A percentile compares a stretch with the other conserved stretches of the same genome.
Conservation (phyloP, 2,113 vertebrate genomes). For the Glaucidium brasilianum region DNA sequence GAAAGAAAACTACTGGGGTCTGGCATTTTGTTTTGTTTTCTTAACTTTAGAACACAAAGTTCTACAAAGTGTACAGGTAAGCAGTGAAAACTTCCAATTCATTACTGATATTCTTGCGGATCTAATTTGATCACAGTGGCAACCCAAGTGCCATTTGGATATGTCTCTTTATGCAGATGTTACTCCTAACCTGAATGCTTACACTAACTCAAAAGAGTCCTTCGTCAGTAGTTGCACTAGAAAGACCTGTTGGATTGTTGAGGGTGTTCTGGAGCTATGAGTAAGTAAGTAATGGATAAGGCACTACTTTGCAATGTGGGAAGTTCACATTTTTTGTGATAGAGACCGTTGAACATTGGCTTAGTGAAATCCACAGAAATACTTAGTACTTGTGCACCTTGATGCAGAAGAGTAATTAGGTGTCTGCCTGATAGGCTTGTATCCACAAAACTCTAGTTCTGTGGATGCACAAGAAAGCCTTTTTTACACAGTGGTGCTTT, state of each 20-base stretch:
- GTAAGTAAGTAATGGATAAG: not conserved
- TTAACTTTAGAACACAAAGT: not conserved
- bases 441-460: not conserved
- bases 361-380: not conserved
- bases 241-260: not conserved
- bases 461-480: not conserved
- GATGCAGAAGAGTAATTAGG: not conserved
- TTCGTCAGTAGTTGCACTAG: not conserved
- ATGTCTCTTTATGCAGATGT: not conserved
- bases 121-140: not conserved
- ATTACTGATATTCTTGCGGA: not conserved
- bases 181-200: not conserved
- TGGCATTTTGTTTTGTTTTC: not conserved
- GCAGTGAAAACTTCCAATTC: not conserved
- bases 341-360: not conserved
- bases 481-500: not conserved
- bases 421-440: not conserved
- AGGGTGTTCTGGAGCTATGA: not conserved
- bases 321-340: not conserved
- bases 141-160: fast-evolving
- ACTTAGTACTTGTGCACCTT: not conserved
- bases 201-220: not conserved
- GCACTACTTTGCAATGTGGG: not conserved
- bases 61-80: not conserved
- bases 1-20: not conserved